Evolutionary conservation across 2,113 vertebrate genomes (phyloP).

Genomic region (Pseudonaja textilis): DNA sequence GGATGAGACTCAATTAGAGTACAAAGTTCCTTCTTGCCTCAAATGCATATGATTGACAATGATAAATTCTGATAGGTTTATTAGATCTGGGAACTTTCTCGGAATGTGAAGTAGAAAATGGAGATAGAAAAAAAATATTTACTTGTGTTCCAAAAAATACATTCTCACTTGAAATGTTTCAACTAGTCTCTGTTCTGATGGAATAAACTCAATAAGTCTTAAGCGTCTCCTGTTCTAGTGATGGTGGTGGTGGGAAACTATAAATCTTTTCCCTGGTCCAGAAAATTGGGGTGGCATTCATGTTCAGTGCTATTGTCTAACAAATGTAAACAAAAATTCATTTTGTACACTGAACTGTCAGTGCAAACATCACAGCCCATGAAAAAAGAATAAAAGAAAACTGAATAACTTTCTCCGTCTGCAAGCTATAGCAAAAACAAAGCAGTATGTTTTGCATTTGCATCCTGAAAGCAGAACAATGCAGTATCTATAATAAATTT

Average conservation of each 20-base stretch:
- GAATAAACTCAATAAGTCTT: not conserved
- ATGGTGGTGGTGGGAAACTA: not conserved
- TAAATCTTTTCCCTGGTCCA: not conserved
- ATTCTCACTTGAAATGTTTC: not conserved
- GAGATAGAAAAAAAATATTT: not conserved
- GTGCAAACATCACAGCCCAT: not conserved
- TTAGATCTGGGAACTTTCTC: not conserved
- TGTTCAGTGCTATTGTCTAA: not conserved
- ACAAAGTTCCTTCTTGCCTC: not conserved
- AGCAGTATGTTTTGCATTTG: not conserved
- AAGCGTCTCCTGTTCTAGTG: not conserved
- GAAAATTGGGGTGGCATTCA: not conserved
- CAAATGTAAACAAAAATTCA: not conserved
- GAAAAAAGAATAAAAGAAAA: not conserved
- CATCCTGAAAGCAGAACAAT: not conserved
- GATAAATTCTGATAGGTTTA: not conserved
- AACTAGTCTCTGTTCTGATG: not conserved
- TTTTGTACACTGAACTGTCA: not conserved
- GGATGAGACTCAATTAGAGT: not conserved
- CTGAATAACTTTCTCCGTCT: not conserved
- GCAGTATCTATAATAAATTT: not conserved
- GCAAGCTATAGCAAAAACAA: not conserved
- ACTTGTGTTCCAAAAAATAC: not conserved
- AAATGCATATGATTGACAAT: not conserved
- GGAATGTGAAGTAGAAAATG: not conserved